Evolutionary conservation across 1,140 invertebrate species (phyloP).

Genomic region (Paraescarpia echinospica): DNA sequence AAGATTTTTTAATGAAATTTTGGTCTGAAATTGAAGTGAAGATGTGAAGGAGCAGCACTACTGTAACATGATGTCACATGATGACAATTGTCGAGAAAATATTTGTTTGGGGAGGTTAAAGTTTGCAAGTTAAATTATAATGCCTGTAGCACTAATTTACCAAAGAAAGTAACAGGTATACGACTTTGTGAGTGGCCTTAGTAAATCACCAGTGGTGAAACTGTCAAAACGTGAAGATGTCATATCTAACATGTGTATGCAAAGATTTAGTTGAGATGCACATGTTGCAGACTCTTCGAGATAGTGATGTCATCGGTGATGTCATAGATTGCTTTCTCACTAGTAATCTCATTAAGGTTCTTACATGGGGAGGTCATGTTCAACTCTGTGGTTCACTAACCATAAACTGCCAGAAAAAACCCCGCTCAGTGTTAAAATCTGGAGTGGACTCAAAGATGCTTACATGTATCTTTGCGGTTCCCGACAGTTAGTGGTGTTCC

Average conservation of each 20-base stretch:
- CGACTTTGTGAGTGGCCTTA: neutral
- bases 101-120: neutral
- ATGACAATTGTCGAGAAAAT: neutral
- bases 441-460: neutral
- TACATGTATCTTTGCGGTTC: neutral
- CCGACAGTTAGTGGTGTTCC: neutral
- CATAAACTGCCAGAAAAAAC: neutral
- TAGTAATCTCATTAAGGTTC: neutral
- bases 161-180: neutral
- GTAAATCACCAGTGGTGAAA: neutral
- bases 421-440: neutral
- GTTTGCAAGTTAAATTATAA: neutral
- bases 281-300: neutral
- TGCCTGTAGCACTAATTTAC: neutral
- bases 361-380: neutral
- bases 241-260: neutral
- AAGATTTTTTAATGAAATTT: too few species aligned
- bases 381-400: neutral
- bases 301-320: neutral
- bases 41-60: too few species aligned
- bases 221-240: neutral
- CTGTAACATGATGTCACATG: neutral
- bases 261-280: neutral
- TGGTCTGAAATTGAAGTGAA: too few species aligned
- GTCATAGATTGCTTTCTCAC: neutral